Evolutionary conservation across 2,113 vertebrate species (phyloP), one percentile per base, ranked within the genome.

Genomic region (Oncorhynchus keta): DNA sequence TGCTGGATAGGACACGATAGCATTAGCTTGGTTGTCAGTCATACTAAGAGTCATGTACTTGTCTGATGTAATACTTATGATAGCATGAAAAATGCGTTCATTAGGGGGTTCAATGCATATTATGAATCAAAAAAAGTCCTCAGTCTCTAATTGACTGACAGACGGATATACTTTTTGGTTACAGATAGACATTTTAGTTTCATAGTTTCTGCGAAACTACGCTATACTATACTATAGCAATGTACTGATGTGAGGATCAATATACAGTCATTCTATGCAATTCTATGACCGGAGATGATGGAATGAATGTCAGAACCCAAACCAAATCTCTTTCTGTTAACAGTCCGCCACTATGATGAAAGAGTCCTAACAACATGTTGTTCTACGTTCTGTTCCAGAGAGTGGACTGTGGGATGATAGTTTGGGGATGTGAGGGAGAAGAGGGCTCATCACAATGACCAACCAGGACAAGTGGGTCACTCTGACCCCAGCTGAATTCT

Each of bases 381-480:
- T 1, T 35, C 16, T 35, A 5, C 20, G 16, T 68, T 76, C 18
- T 82, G 75, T 88, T 83, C 1, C 68, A 85, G 86, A 39, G 73
- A 0, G 76, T 48, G 80, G 77, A 68, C 24, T 18, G 84, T 49
- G 79, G 16, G 87, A 76, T 45, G 82, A 87, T 76, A 75, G 83
- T 76, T 67, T 68, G 82, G 92, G 83, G 85, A 91, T 89, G 92
- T 81, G 83, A 87, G 0, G 35, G 45, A 85, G 73, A 67, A 74
- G 55, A 70, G 55, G 77, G 72, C 72, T 61, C 69, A 88, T 72
- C 93, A 92, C 66, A 75, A 97, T 96, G 96, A 96, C 92, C 22
- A 94, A 92, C 89, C 96, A 95, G 85, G 96, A 97, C 80, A 96
- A 96, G 79, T 98, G 96, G 96, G 93, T 96, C 88, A 97, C 97